Percentiles rank a stretch among this genome's conserved stretches.
phyloP scores from a whole-genome alignment of 1,140 invertebrate species.

The Drosophila varians region DNA sequence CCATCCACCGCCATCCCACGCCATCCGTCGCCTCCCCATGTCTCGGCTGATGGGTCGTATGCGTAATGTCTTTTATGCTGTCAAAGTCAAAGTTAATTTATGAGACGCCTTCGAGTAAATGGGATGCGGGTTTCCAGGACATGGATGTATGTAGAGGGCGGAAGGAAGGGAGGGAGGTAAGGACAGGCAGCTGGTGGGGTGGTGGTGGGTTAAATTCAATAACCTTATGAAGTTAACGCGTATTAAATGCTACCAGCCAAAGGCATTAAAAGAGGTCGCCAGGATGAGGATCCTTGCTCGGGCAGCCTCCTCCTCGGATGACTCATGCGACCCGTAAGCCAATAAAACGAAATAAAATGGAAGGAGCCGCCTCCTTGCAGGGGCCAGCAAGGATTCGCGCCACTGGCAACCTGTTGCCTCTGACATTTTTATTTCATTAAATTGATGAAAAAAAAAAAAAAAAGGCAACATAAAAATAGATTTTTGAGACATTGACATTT shows the following conservation, averaged over 20 bases:
- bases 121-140: constrained; percentile 5
- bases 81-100: constrained; percentile 74
- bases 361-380: neutral
- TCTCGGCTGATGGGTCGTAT: constrained; percentile 50
- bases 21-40: too few relatives aligned
- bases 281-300: neutral
- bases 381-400: neutral
- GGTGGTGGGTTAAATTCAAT: constrained; percentile 57
- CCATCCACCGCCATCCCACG: too few relatives aligned
- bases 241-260: constrained; percentile 55
- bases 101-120: constrained; percentile 32
- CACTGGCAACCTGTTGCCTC: constrained; percentile 54
- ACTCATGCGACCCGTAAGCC: constrained; percentile 38
- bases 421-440: constrained; percentile 26
- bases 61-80: constrained; percentile 72
- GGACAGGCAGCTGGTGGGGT: too few relatives aligned
- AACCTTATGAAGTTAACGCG: constrained; percentile 72
- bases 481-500: neutral
- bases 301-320: constrained; percentile 1
- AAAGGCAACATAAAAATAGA: constrained; percentile 2
- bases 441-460: constrained; percentile 8
- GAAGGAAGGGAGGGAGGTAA: too few relatives aligned
- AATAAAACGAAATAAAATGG: constrained; percentile 4
- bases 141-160: neutral
- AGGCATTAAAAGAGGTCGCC: constrained; percentile 14